Evolutionary conservation across 2,113 vertebrate species (phyloP).

Genomic region (Dicentrarchus labrax): DNA sequence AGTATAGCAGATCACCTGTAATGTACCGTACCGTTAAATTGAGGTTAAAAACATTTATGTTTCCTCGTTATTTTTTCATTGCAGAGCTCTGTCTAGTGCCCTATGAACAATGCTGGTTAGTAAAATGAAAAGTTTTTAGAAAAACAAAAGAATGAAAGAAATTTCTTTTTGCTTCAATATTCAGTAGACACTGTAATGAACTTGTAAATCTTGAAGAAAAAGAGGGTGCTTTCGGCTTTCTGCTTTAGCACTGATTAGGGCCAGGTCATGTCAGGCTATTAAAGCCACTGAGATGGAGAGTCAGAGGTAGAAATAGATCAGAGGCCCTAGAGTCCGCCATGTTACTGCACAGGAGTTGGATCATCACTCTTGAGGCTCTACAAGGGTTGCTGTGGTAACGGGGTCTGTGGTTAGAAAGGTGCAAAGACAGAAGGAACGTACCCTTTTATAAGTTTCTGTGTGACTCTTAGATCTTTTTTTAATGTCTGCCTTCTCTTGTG

Average conservation of each 20-base stretch:
- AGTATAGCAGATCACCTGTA: background rate
- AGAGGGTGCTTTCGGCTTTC: conserved; percentile 3
- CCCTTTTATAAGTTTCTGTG: conserved; percentile 33
- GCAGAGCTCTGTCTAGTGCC: background rate
- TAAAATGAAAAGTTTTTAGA: background rate
- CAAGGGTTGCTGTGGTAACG: conserved; percentile 54
- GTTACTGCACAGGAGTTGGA: conserved; percentile 22
- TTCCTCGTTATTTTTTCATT: background rate
- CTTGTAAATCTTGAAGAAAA: background rate
- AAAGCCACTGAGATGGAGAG: conserved; percentile 47
- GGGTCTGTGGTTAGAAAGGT: conserved; percentile 36
- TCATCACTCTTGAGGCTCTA: conserved; percentile 28
- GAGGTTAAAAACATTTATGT: background rate
- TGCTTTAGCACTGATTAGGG: conserved; percentile 34
- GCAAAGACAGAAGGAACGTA: conserved; percentile 32
- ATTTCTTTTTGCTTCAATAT: background rate
- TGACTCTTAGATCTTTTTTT: conserved; percentile 24
- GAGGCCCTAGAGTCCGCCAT: conserved; percentile 8
- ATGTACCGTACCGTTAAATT: background rate
- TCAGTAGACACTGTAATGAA: background rate
- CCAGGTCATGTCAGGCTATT: conserved; percentile 41
- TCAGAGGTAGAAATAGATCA: conserved; percentile 45
- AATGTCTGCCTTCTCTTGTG: conserved; percentile 51
- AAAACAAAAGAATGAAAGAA: no score
- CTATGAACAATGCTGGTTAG: background rate